Evolutionary conservation across 2,888 invertebrate species (phyloP), one percentile per base, ranked within the genome.

Genomic region (Arge pagana): DNA sequence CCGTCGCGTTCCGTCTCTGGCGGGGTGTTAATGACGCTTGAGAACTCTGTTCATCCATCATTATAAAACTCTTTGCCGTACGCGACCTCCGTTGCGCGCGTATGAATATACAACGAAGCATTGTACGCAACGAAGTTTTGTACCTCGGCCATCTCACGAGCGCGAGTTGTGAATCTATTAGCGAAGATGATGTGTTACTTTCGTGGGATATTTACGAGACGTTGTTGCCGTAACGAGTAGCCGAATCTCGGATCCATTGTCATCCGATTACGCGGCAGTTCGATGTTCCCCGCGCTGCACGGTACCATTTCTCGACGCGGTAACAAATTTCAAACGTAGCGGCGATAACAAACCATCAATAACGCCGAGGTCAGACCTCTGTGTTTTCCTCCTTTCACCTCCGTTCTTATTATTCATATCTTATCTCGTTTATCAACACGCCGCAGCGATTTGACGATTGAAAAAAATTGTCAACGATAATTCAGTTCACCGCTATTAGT

Each of bases 81-180:
- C 26, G 16, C n/a, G n/a, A n/a, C 5, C 19, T 37, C n/a, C 21
- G 24, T 24, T n/a, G 4, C 6, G 8, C 11, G 15, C 33, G 23
- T 45, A 15, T 11, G 15, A 5, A 28, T 11, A 15, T 7, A 45
- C 45, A 45, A 45, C 35, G 45, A 11, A 15, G 45, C 35, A 33
- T 45, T 45, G 33, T 45, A 35, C 24, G 31, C 45, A 42, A 7
- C 23, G 23, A 21, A 31, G n/a, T n/a, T n/a, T 33, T 35, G 11
- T 13, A 11, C 24, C 16, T 21, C 45, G 11, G 8, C 11, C 15
- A 26, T n/a, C 28, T 26, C 28, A 2, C 8, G 28, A 23, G 15
- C 31, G 23, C 18, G 4, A 31, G 45, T 59, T 57, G 59, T 61
- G 61, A 61, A 69, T 70, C 71, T 70, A 68, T 69, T 66, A 68